phyloP scores from a whole-genome alignment of 2,797 vertebrate species.

The Anguilla megastoma region DNA sequence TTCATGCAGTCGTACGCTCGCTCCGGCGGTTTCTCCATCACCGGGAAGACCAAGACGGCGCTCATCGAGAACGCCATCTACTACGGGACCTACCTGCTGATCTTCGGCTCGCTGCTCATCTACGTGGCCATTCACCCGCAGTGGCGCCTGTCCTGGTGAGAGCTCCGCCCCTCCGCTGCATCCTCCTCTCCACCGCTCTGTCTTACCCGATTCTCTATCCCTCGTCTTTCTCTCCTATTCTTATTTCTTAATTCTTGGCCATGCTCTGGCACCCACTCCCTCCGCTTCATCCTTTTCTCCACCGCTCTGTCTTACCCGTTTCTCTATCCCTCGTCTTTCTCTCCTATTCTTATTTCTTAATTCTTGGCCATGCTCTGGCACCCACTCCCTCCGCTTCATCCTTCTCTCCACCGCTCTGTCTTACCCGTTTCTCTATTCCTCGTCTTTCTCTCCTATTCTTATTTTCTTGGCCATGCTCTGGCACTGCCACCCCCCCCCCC shows the following conservation, averaged over 20 bases:
- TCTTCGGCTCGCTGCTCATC: constrained; percentile 95
- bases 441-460: background rate
- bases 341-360: background rate
- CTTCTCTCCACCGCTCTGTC: background rate
- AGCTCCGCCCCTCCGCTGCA: background rate
- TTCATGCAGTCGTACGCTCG: constrained; percentile 99
- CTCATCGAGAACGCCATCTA: constrained; percentile 97
- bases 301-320: background rate
- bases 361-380: background rate
- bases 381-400: background rate
- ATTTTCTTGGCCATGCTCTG: background rate
- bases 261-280: background rate
- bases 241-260: too few relatives aligned
- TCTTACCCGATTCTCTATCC: background rate
- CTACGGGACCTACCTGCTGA: constrained; percentile 94
- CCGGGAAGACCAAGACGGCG: constrained; percentile 94
- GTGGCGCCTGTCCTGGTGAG: constrained; percentile 89
- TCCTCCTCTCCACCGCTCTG: background rate
- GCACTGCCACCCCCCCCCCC: background rate
- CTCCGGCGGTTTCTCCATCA: constrained; percentile 95
- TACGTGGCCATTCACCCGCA: constrained; percentile 91
- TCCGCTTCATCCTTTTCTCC: background rate
- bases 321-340: background rate
- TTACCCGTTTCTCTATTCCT: background rate
- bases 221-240: background rate